A percentile compares a stretch with the other conserved stretches of the same genome.
These are phyloP conservation scores for Saxidomus purpurata DNA, from an alignment of 1,140 invertebrate species.

Conservation along the genomic window DNA sequence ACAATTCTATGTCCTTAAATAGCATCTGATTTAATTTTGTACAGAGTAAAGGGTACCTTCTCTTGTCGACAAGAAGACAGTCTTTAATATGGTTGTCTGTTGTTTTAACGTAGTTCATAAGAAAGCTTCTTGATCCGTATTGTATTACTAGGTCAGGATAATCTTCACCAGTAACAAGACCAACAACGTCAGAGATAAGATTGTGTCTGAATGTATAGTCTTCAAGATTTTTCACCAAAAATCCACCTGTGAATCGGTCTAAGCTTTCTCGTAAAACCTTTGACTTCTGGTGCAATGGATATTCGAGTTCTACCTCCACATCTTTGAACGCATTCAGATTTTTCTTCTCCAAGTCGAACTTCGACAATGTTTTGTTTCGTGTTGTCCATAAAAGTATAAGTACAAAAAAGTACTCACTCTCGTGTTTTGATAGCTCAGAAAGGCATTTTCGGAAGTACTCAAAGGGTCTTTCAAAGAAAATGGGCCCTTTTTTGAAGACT, in stretches of 20 bases:
- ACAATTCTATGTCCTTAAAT: neutral
- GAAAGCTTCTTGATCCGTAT: neutral
- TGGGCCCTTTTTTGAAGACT: neutral
- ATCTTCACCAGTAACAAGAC: conserved; percentile 21
- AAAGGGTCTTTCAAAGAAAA: conserved; percentile 26
- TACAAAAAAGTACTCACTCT: conserved; percentile 16
- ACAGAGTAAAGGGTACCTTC: neutral
- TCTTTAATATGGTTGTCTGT: neutral
- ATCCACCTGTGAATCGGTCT: neutral
- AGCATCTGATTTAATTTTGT: neutral
- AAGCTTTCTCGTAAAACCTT: neutral
- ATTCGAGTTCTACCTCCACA: neutral
- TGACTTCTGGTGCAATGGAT: neutral
- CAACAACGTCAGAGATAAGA: conserved; percentile 38
- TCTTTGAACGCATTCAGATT: neutral
- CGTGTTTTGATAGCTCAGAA: neutral
- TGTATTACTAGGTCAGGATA: neutral
- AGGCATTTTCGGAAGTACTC: conserved; percentile 15
- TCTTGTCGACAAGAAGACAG: neutral
- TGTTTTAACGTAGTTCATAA: conserved; percentile 3
- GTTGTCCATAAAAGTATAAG: conserved; percentile 1
- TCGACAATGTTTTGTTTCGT: neutral
- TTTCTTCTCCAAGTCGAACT: neutral
- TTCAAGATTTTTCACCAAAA: neutral
- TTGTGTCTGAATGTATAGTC: conserved; percentile 39